Base-by-base conservation (phyloP, 2,888 invertebrate species). In the Eristalis pertinax region DNA sequence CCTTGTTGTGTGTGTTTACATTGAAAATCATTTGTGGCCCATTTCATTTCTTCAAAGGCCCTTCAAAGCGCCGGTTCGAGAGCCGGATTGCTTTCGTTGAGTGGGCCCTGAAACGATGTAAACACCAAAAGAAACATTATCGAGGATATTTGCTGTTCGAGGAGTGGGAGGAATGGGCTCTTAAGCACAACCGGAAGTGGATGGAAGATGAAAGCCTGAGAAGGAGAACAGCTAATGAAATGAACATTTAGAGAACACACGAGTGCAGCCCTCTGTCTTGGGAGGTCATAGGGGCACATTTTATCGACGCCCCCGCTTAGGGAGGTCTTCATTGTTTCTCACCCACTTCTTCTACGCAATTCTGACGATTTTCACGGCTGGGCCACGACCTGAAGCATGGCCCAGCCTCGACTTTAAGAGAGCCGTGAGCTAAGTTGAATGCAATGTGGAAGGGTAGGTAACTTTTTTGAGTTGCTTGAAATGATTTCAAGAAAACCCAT, bases 1-100 rank as follows among this genome's bases (percentile, higher is more conserved):
- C 19, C 50, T 50, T 50, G 19, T 50, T n/a, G 50, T 50, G 32
- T 43, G 62, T 75, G 62, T 69, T 77, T 69, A 63, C 68, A 68
- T 35, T 63, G 35, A 43, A 77, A 77, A 50, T 63, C 35, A 35
- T 77, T 77, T 62, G 32, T 24, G 35, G 76, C 24, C 76, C 68
- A 63, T 77, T 77, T 62, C 68, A 63, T 41, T 69, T 19, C 19
- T 19, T 50, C 50, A 19, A 50, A 50, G 8, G 19, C 43, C n/a
- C 43, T 50, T 50, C 43, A n/a, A 29, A 29, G 43, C n/a, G 5
- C 19, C 50, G 19, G 8, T n/a, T 50, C 50, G 50, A 50, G 50
- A 19, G 50, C 19, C 1, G 50, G 19, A n/a, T 50, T n/a, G 50
- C 50, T 50, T 19, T n/a, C 50, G 19, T 19, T 29, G 26, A n/a